Conservation (phyloP, 2,113 vertebrate species). For the Podarcis raffonei region DNA sequence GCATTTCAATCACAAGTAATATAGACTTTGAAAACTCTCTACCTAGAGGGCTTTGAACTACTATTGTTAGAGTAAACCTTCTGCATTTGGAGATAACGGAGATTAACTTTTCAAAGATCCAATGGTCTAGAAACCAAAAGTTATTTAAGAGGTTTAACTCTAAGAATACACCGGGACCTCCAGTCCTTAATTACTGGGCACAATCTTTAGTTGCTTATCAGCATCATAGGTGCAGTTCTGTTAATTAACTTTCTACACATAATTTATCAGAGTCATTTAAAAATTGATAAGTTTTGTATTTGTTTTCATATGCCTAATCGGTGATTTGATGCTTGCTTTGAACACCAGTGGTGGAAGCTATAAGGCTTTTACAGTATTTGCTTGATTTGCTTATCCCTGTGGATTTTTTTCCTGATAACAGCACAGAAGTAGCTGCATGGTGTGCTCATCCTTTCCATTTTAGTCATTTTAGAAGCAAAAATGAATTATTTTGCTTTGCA, state of each 20-base stretch:
- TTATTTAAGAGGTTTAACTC: conserved; percentile 69
- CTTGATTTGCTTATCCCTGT: conserved; percentile 45
- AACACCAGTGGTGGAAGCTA: conserved; percentile 34
- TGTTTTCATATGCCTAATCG: conserved; percentile 48
- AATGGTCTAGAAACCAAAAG: conserved; percentile 71
- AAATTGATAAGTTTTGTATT: conserved; percentile 39
- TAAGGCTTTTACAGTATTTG: conserved; percentile 48
- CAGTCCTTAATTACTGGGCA: conserved; percentile 60
- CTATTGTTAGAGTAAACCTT: conserved; percentile 74
- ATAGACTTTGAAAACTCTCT: conserved; percentile 81
- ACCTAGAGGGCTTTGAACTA: conserved; percentile 80
- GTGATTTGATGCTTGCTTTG: conserved; percentile 42
- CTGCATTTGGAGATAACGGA: conserved; percentile 76
- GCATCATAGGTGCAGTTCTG: conserved; percentile 20
- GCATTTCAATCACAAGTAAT: conserved; percentile 74
- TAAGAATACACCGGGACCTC: conserved; percentile 42
- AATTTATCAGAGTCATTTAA: conserved; percentile 49
- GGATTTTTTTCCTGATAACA: conserved; percentile 53
- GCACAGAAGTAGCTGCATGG: conserved; percentile 42
- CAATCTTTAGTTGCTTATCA: conserved; percentile 47
- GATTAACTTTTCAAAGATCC: conserved; percentile 82
- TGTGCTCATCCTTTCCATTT: conserved; percentile 48
- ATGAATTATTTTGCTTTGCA: conserved; percentile 16
- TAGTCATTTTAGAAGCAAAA: conserved; percentile 34
- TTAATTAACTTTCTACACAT: conserved; percentile 39